Evolutionary conservation across 2,113 vertebrate species (phyloP), one percentile per base, ranked within the genome.

Genomic region (Oriolus oriolus): DNA sequence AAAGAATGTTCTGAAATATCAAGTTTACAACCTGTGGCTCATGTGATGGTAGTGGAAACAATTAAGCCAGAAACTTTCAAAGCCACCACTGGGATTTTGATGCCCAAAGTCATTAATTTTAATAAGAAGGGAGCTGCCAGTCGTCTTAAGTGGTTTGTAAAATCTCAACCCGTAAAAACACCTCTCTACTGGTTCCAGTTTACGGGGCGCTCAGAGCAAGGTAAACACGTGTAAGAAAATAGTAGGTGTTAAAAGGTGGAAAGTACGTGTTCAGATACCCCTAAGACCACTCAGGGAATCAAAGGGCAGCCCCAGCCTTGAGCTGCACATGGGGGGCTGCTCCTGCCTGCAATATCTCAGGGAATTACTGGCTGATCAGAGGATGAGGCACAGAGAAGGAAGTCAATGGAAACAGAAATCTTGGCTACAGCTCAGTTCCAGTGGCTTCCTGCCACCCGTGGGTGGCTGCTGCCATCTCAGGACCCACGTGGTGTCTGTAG

Each of bases 41-140:
- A 90, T 94, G 73, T 78, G 93, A 95, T 94, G 88, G 93, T 66
- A 78, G 90, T 96, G 92, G 93, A 95, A 97, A 96, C 93, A 96
- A 96, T 96, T 96, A 96, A 94, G 88, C 49, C n/a, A 81, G 85
- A 84, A 92, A 77, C 69, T 95, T 96, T 96, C 95, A 96, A 96
- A 93, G 86, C 86, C 84, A 84, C 93, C 80, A 79, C 65, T 92
- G 95, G 92, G 96, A 94, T 94, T 97, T 96, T 81, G 95, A 87
- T 96, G 96, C 96, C 90, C 92, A 70, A 90, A 91, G 90, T 96
- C 91, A 90, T 96, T 96, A 96, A 96, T 94, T 96, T 96, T 96
- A 96, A 96, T 93, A 93, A 92, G 95, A 89, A 93, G 73, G 75
- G 92, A 89, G 76, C 95, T 95, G 92, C 93, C 65, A 94, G 88